Conservation (phyloP, 2,888 invertebrate genomes). For the Meiosimyza decipiens region DNA sequence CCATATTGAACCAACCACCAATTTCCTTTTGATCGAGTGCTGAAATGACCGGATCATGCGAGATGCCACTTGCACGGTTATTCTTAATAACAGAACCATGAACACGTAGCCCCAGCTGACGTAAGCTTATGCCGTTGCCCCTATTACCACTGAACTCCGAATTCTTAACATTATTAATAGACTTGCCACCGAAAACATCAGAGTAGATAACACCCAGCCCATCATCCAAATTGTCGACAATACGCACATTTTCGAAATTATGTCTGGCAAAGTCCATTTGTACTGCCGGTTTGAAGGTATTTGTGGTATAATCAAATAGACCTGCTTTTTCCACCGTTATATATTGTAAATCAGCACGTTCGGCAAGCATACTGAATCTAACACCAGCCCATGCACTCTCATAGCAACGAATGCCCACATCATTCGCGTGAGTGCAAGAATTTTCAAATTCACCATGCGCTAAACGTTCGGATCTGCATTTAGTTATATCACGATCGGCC, state of each 20-base stretch:
- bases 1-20: slow-evolving; percentile 89
- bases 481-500: slow-evolving; percentile 89
- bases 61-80: slow-evolving; percentile 88
- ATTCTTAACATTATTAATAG: slow-evolving; percentile 83
- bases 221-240: slow-evolving; percentile 89
- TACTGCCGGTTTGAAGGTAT: slow-evolving; percentile 86
- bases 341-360: slow-evolving; percentile 87
- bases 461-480: slow-evolving; percentile 82
- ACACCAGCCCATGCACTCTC: slow-evolving; percentile 95
- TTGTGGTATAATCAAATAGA: slow-evolving; percentile 90
- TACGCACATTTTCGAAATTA: slow-evolving; percentile 82
- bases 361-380: slow-evolving; percentile 88
- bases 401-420: slow-evolving; percentile 89
- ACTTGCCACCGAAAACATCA: slow-evolving; percentile 88
- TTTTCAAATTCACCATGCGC: slow-evolving; percentile 81
- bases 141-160: slow-evolving; percentile 86
- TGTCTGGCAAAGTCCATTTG: slow-evolving; percentile 89
- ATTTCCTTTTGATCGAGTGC: slow-evolving; percentile 88
- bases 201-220: slow-evolving; percentile 95
- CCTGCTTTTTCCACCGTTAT: slow-evolving; percentile 93
- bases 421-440: slow-evolving; percentile 86
- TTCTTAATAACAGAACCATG: slow-evolving; percentile 82
- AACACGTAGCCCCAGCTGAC: slow-evolving; percentile 86
- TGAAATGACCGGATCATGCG: slow-evolving; percentile 90
- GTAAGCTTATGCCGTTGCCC: slow-evolving; percentile 90